These are phyloP conservation scores for Osmerus eperlanus DNA, from an alignment of 2,113 vertebrate genomes.

Conservation along the genomic window DNA sequence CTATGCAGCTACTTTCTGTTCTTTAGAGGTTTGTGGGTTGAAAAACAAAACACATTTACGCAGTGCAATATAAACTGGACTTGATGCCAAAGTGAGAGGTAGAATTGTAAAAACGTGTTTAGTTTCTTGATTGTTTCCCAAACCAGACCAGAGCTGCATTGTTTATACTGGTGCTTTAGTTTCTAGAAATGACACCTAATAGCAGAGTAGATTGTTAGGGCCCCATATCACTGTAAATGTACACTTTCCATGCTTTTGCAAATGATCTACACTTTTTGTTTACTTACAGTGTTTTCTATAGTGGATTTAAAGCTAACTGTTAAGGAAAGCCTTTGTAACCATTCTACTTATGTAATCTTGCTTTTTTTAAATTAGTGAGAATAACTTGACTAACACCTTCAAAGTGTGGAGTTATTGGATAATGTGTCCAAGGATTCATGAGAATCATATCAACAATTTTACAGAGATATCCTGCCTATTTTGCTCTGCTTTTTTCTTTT, in stretches of 20 bases:
- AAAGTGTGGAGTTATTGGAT: background rate
- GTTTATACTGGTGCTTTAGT: background rate
- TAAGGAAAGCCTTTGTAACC: constrained; percentile 5
- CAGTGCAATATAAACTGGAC: constrained; percentile 56
- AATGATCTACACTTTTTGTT: background rate
- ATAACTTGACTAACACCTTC: background rate
- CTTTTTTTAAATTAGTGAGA: background rate
- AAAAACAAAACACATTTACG: background rate
- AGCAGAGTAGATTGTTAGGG: constrained; percentile 11
- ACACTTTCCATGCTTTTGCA: background rate
- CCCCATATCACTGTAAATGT: constrained; percentile 23
- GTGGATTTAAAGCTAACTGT: background rate
- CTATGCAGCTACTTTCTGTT: background rate
- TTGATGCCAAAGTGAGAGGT: constrained; percentile 46
- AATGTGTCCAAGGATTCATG: background rate
- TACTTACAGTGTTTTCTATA: background rate
- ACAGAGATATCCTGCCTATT: background rate
- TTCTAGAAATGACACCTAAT: constrained; percentile 15
- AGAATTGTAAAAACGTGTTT: background rate
- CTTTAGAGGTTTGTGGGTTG: background rate
- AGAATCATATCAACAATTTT: background rate
- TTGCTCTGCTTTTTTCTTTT: background rate
- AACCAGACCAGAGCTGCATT: background rate
- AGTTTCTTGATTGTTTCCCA: background rate
- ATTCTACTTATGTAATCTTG: background rate